Evolutionary conservation across 2,797 vertebrate genomes (phyloP), one percentile per base, ranked within the genome.

Genomic region (Crenichthys baileyi): DNA sequence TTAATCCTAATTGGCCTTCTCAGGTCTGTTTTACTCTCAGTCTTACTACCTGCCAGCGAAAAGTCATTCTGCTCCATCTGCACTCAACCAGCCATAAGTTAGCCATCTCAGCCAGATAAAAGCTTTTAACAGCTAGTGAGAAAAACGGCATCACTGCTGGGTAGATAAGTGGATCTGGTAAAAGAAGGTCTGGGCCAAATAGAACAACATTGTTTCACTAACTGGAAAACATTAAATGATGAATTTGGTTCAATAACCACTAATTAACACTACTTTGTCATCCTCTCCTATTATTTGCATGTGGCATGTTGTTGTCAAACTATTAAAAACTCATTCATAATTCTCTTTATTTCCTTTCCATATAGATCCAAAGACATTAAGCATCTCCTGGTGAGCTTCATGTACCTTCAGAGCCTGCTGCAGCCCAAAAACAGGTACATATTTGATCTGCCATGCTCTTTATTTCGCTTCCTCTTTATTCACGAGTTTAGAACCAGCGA

Each of bases 341-440:
- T 71, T 50, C 36, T 24, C 8, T 0, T 41, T 12, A 51, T 0
- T 22, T 15, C 51, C 9, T 56, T 26, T 29, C 60, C 18, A 4
- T 16, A 39, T 82, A 99, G 98, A 85, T 98, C 97, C 89, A 99
- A 97, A 93, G 98, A 99, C 91, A 97, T 99, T 41, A 99, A 99
- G 90, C 96, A 96, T 67, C 91, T 99, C 81, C 93, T 99, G 90
- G 98, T 99, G 94, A 98, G 97, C 94, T 99, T 99, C 90, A 98
- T 99, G 97, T 99, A 99, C 85, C 95, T 99, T 36, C 98, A 99
- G 90, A 99, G 97, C 80, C 96, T 99, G 48, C 91, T 99, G 85
- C 98, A 99, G 94, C 98, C 98, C 74, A 98, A 97, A 93, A 99
- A 97, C 96, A 99, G 97, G 98, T 99, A 73, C 84, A 85, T 1